phyloP scores from a whole-genome alignment of 2,888 invertebrate genomes.

The Ctena decussata region DNA sequence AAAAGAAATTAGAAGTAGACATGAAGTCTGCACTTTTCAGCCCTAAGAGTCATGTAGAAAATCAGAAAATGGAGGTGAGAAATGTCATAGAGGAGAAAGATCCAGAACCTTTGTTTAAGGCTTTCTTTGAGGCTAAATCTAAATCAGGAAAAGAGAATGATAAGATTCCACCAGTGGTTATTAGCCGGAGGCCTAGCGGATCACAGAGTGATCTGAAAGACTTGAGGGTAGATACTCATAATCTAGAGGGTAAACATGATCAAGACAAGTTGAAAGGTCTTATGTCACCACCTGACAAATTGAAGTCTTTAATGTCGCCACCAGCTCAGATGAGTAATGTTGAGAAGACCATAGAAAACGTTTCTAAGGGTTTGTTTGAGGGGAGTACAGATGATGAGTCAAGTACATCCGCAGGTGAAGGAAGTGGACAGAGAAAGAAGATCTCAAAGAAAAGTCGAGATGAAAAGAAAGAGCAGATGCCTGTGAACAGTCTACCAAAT shows the following conservation, averaged over 20 bases:
- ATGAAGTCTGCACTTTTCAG: constrained; percentile 55
- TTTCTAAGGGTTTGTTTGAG: constrained; percentile 90
- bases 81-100: constrained; percentile 53
- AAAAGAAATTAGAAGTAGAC: constrained; percentile 28
- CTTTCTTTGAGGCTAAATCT: constrained; percentile 63
- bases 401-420: constrained; percentile 19
- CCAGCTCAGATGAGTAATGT: constrained; percentile 88
- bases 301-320: constrained; percentile 29
- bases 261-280: not conserved
- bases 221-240: not conserved
- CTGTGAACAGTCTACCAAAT: not conserved
- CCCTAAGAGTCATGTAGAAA: constrained; percentile 47
- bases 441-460: constrained; percentile 43
- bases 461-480: not conserved
- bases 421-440: constrained; percentile 42
- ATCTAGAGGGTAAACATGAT: not conserved
- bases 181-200: not conserved
- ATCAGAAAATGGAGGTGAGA: constrained; percentile 47
- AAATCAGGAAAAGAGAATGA: constrained; percentile 42
- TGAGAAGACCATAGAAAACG: constrained; percentile 96
- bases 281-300: constrained; percentile 6
- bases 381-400: constrained; percentile 63
- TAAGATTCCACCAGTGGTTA: not conserved
- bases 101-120: constrained; percentile 66
- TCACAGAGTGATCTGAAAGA: not conserved